These are phyloP conservation scores for Sminthurides bifidus DNA, from an alignment of 1,140 invertebrate species.

Conservation along the genomic window DNA sequence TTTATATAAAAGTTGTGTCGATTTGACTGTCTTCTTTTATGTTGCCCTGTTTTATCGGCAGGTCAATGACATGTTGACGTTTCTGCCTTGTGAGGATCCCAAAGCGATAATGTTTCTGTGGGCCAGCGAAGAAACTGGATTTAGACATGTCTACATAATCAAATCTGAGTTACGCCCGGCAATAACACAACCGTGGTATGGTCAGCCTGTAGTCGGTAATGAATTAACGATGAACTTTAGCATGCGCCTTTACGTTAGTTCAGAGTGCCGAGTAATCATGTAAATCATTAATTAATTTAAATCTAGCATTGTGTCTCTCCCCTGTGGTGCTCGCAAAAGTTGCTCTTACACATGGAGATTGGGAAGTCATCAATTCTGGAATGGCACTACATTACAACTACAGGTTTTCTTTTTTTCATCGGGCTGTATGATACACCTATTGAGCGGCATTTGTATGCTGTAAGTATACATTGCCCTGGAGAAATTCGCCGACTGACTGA, in stretches of 20 bases:
- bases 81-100: constrained; percentile 52
- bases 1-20: constrained; percentile 5
- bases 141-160: constrained; percentile 74
- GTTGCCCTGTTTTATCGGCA: constrained; percentile 36
- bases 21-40: constrained; percentile 9
- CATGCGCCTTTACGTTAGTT: background rate
- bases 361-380: constrained; percentile 34
- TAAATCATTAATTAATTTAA: background rate
- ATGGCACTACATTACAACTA: constrained; percentile 33
- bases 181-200: constrained; percentile 2
- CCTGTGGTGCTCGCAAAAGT: constrained; percentile 27
- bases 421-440: constrained; percentile 34
- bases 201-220: background rate
- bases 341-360: constrained; percentile 34
- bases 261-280: background rate
- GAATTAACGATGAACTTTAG: background rate
- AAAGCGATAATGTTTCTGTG: constrained; percentile 63
- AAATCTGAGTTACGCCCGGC: constrained; percentile 35
- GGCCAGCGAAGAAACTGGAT: constrained; percentile 86
- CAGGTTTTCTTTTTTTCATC: constrained; percentile 35
- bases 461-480: constrained; percentile 23
- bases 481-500: constrained; percentile 26
- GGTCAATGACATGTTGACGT: constrained; percentile 73
- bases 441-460: constrained; percentile 36
- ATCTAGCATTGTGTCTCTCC: constrained; percentile 10